Evolutionary conservation across 64 coral and sea anemone species (phyloP).

Genomic region (Montipora cactus): DNA sequence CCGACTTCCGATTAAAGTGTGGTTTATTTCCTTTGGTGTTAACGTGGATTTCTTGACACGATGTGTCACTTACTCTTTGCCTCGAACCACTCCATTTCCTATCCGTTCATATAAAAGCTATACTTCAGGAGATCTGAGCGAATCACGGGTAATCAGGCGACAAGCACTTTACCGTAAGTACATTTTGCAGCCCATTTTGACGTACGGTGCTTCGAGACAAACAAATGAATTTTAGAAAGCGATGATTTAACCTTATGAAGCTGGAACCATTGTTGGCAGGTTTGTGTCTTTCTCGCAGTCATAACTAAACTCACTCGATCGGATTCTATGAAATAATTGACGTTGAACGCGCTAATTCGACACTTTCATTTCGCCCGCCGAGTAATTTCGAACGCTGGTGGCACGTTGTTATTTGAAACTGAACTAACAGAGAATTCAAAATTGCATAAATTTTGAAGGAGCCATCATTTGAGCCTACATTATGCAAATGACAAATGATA

Average conservation of each 20-base stretch:
- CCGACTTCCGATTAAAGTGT: slow-evolving; percentile 3
- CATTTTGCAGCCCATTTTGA: neutral
- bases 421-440: neutral
- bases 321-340: neutral
- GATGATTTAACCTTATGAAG: slow-evolving; percentile 37
- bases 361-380: neutral
- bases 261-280: slow-evolving; percentile 15
- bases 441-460: neutral
- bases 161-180: neutral
- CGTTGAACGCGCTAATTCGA: no score
- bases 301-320: no score
- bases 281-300: neutral
- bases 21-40: slow-evolving; percentile 11
- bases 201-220: neutral
- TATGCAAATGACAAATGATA: slow-evolving; percentile 19
- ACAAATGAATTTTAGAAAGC: neutral
- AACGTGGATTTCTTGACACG: neutral
- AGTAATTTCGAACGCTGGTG: neutral
- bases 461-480: neutral
- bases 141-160: neutral
- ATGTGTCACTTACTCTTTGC: neutral
- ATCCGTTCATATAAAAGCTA: neutral
- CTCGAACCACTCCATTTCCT: neutral
- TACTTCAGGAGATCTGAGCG: neutral
- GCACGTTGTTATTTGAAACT: neutral